Conservation (phyloP, 1,140 invertebrate species). For the Temnothorax nylanderi region DNA sequence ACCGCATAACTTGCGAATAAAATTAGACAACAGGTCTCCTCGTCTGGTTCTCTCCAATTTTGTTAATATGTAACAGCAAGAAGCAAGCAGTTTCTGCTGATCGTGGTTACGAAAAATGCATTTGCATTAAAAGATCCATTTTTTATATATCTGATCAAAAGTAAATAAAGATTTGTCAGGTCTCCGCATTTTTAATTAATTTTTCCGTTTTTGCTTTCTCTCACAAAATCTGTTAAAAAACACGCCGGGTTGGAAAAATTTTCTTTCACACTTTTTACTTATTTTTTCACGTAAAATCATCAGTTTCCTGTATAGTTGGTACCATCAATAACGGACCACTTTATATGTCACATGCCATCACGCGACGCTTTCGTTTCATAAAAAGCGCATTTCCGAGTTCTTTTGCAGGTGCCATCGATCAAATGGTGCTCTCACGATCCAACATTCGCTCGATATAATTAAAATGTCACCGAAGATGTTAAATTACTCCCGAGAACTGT, state of each 20-base stretch:
- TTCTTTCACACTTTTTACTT: background rate
- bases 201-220: background rate
- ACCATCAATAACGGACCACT: conserved; percentile 20
- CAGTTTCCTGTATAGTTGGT: background rate
- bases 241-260: background rate
- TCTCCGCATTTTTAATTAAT: background rate
- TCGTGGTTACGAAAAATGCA: background rate
- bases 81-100: background rate
- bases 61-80: conserved; percentile 11
- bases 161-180: background rate
- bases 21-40: background rate
- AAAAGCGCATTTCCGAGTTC: conserved; percentile 8
- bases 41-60: background rate
- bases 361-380: background rate
- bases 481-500: background rate
- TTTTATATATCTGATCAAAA: background rate
- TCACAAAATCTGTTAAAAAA: background rate
- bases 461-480: conserved; percentile 3
- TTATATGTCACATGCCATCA: background rate
- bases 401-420: conserved; percentile 8
- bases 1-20: background rate
- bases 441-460: background rate
- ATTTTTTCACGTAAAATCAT: conserved; percentile 7
- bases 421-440: background rate
- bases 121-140: background rate